Evolutionary conservation across 2,113 vertebrate genomes (phyloP).

Genomic region (Petaurus breviceps): DNA sequence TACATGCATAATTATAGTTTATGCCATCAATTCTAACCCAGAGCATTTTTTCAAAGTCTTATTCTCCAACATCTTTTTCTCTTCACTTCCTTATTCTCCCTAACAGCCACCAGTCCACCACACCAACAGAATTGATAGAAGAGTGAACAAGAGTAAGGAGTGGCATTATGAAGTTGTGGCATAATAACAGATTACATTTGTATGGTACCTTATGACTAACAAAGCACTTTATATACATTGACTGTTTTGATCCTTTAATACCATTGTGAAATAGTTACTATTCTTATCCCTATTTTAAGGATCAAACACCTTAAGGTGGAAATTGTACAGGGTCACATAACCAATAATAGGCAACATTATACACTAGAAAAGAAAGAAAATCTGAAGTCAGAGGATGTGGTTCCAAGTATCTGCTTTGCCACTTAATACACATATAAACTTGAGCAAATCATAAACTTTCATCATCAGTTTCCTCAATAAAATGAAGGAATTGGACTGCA

Average conservation of each 20-base stretch:
- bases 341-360: not conserved
- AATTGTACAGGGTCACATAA: not conserved
- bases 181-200: not conserved
- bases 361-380: not conserved
- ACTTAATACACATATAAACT: not conserved
- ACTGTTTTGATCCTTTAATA: not conserved
- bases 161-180: not conserved
- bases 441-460: not conserved
- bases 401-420: not conserved
- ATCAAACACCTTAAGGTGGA: not conserved
- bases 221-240: not conserved
- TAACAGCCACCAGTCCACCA: not conserved
- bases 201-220: not conserved
- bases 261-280: not conserved
- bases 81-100: not conserved
- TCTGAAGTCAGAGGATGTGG: too few species aligned
- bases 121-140: not conserved
- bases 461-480: too few species aligned
- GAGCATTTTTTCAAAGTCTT: not conserved
- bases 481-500: not conserved
- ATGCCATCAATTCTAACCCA: not conserved
- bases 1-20: not conserved
- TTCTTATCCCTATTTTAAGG: not conserved
- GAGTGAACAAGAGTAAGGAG: not conserved
- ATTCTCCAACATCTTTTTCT: not conserved